Percentiles rank a stretch among this genome's conserved stretches.
Evolutionary conservation across 2,113 vertebrate species (phyloP).

Genomic region (Callithrix jacchus): DNA sequence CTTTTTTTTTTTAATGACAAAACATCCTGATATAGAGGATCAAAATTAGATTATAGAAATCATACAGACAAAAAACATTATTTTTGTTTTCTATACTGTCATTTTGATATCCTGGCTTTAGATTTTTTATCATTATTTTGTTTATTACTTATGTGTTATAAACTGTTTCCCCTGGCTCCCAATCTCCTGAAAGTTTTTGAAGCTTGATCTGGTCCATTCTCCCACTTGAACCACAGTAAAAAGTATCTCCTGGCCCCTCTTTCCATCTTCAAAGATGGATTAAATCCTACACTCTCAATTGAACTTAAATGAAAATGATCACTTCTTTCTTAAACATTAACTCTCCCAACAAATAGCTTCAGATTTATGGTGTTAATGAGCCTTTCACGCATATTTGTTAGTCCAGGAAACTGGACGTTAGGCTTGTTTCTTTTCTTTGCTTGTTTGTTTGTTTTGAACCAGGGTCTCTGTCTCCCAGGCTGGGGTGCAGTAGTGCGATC

Average conservation of each 20-base stretch:
- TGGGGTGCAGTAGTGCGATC: too few species aligned
- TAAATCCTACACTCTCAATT: background rate
- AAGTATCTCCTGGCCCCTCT: background rate
- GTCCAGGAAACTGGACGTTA: background rate
- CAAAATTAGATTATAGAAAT: background rate
- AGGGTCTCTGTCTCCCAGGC: too few species aligned
- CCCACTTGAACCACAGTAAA: background rate
- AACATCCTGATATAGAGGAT: background rate
- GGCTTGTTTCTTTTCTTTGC: background rate
- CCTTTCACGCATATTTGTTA: background rate
- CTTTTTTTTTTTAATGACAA: background rate
- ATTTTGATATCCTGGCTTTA: slow-evolving; percentile 25
- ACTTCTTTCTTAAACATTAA: background rate
- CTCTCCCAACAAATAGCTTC: background rate
- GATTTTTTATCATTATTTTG: background rate
- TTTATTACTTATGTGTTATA: background rate
- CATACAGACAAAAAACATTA: background rate
- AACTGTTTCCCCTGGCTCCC: background rate
- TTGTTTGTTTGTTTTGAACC: too few species aligned
- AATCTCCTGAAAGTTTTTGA: background rate
- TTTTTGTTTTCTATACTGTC: background rate
- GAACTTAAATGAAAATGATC: background rate
- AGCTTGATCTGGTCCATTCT: background rate
- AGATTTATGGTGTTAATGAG: background rate
- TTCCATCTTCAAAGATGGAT: background rate